Evolutionary conservation across 2,797 vertebrate species (phyloP), one percentile per base, ranked within the genome.

Genomic region (Delichon dasypus): DNA sequence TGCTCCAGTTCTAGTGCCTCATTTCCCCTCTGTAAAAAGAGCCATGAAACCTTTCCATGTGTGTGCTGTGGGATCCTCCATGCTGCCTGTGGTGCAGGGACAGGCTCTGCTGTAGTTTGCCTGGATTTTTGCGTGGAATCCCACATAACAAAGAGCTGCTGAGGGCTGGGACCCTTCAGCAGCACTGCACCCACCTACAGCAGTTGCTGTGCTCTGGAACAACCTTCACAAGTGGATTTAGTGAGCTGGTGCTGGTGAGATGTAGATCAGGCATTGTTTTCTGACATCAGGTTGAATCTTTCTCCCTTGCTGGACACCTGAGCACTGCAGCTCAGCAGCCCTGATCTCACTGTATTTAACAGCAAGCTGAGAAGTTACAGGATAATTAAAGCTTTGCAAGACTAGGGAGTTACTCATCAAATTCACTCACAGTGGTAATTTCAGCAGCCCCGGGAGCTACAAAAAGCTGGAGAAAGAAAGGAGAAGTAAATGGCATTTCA

Each of bases 361-460:
- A 58, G 64, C 80, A 81, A 85, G 60, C 67, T 76, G 83, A 30
- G 71, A 44, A 79, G 64, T 32, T 67, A 34, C 9, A 47, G 38
- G 68, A 11, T 67, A 89, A 92, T 94, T 85, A 92, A 83, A 91
- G 84, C 75, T 83, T 79, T 82, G 58, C 74, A 65, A 38, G 71
- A 16, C 34, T 4, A 34, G 40, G 50, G 38, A 11, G 14, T 85
- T 77, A 47, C 84, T 95, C 88, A 65, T 68, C 47, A 50, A 76
- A 83, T 83, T 88, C 81, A 40, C 53, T 50, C 23, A 16, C 71
- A 70, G 1, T 5, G 30, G 34, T 74, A 58, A n/a, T 77, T 92
- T 71, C 71, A 77, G 85, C 91, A 89, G 83, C 60, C 44, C 29
- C 1, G 4, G 68, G 90, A 93, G 84, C 0, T 16, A 23, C 75